Base-by-base conservation (phyloP, 2,888 invertebrate genomes). In the Hirudinaria manillensis region DNA sequence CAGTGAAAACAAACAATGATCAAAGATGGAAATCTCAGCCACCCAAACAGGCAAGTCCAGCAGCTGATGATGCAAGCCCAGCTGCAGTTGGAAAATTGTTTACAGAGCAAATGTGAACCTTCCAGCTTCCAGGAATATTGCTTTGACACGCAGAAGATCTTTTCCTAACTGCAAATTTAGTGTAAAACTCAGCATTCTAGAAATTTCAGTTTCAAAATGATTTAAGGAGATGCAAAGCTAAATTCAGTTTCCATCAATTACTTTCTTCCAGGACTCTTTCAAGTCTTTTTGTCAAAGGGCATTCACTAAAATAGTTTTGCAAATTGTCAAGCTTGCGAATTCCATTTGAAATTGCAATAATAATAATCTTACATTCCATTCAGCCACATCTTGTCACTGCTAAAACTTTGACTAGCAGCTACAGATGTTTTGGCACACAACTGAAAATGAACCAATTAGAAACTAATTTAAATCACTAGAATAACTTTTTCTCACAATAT, bases 61-160 rank as follows among this genome's bases (percentile, higher is more conserved):
- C 96, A 36, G 99, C 98, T 76, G 97, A 97, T 0, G 97, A 98
- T 0, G 99, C 99, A 70, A 99, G 87, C 0, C 99, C 99, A 75
- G 98, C 97, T 3, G 96, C 96, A 3, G 98, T 98, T 19, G 99
- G 99, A 83, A 99, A 99, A 87, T 98, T 98, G 85, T 99, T 99
- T 83, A 90, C 90, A 0, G 87, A 87, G 53, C 82, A 82, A 70
- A 86, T 83, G 77, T 83, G 84, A 10, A 86, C 79, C 67, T 82
- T 81, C 81, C 81, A 81, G 72, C 55, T 76, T 13, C 78, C 75
- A 55, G 45, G 27, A 65, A 70, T 71, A 36, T 55, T 36, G 34
- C 24, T 53, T 36, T 53, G 38, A 56, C 71, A 55, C n/a, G 6
- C 4, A 10, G 16, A 75, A 70, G 61, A 67, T 67, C 55, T 38